Base-by-base conservation (phyloP, 1,140 invertebrate species). In the Drosophila ercepeae region DNA sequence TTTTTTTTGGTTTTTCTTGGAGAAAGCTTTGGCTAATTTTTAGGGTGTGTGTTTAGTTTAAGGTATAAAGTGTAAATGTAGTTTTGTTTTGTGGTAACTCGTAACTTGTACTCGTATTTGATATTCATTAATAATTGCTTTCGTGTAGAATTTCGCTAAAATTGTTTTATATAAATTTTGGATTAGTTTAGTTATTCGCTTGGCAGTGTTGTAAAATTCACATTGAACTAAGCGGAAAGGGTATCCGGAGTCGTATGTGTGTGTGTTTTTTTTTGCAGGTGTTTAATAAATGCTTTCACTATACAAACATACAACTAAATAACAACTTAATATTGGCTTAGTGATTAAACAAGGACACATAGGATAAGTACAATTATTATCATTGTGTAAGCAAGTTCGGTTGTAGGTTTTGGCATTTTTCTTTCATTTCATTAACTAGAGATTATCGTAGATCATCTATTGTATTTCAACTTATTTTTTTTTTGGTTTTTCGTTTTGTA, bases 401-500 rank as follows among this genome's bases (percentile, higher is more conserved):
- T n/a, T n/a, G n/a, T 29, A 18, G 55, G 41, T 45, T 48, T 63
- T 27, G 69, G 49, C 51, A 64, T 58, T 57, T 61, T 42, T 25
- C 13, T 54, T 49, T 16, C 18, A 27, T 23, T 74, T 2, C 2
- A 53, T 63, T 44, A 50, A 27, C 45, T 50, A 32, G 25, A 25
- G 42, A 29, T 46, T 63, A 23, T 75, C 59, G 39, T 53, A 51
- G 9, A 25, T 49, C 46, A 41, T 36, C 7, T 18, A 42, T 42
- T 18, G 11, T 52, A 8, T 41, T 39, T 16, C 13, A 14, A 36
- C 34, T 39, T 39, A 21, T 36, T 36, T 25, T 46, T 5, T 4
- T 39, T 14, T 57, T 45, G 4, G 1, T 72, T 39, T 18, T 63
- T 63, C 39, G 48, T 67, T 67, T 83, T 83, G 79, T 83, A 83